Conservation (phyloP, 2,888 invertebrate genomes). For the Melangyna quadrimaculata region DNA sequence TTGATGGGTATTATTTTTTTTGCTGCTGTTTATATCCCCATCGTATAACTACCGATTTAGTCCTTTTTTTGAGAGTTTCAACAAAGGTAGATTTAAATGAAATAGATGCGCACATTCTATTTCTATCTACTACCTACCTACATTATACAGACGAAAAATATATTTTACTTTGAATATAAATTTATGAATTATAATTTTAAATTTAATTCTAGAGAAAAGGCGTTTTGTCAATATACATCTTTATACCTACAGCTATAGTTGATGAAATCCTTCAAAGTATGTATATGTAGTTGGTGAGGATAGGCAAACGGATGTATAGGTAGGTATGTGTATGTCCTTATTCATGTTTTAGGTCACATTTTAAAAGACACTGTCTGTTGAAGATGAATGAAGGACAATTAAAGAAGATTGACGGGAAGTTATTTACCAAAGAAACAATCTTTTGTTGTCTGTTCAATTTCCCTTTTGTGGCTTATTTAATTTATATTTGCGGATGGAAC, state of each 20-base stretch:
- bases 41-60: neutral
- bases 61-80: neutral
- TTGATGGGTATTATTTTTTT: constrained; percentile 5
- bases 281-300: no score
- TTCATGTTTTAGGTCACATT: constrained; percentile 37
- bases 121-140: neutral
- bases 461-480: constrained; percentile 69
- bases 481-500: constrained; percentile 64
- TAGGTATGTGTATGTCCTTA: neutral
- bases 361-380: constrained; percentile 24
- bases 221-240: constrained; percentile 27
- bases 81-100: neutral
- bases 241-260: no score
- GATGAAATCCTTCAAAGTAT: no score
- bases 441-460: constrained; percentile 72
- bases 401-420: constrained; percentile 46
- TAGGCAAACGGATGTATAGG: neutral
- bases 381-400: constrained; percentile 46
- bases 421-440: constrained; percentile 70
- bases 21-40: constrained; percentile 27
- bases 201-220: constrained; percentile 39
- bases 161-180: constrained; percentile 67
- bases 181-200: constrained; percentile 69
- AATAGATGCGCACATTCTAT: constrained; percentile 5
- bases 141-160: neutral